These are phyloP conservation scores for Ethmia dodecea DNA, from an alignment of 2,888 invertebrate genomes.

Conservation along the genomic window DNA sequence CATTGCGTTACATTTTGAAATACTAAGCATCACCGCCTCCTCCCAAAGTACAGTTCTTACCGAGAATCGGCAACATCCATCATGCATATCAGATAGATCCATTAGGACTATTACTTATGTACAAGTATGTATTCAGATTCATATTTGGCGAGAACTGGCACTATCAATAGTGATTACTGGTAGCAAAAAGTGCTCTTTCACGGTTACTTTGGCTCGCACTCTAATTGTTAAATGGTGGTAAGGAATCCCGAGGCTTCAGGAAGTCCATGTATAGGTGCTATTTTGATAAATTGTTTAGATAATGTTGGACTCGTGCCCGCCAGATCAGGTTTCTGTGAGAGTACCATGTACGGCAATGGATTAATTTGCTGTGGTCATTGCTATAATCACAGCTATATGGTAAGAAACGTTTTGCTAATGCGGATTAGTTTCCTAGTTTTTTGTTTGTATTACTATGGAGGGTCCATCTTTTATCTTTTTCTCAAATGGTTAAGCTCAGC, in stretches of 20 bases:
- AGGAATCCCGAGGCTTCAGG: slow-evolving; percentile 52
- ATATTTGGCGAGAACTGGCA: slow-evolving; percentile 15
- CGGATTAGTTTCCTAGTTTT: slow-evolving; percentile 26
- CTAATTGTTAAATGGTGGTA: slow-evolving; percentile 25
- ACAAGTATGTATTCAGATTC: slow-evolving; percentile 2
- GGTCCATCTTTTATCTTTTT: slow-evolving; percentile 18
- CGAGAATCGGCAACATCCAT: slow-evolving; percentile 21
- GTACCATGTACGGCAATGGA: slow-evolving; percentile 62
- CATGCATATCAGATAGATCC: background rate
- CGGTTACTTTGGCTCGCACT: slow-evolving; percentile 14
- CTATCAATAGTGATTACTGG: slow-evolving; percentile 8
- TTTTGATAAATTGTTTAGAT: slow-evolving; percentile 70
- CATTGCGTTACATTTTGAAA: slow-evolving; percentile 65
- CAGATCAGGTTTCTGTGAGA: slow-evolving; percentile 64
- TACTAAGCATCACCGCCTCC: slow-evolving; percentile 32
- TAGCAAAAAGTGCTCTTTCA: slow-evolving; percentile 19
- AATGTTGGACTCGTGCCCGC: slow-evolving; percentile 51
- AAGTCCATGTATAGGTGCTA: slow-evolving; percentile 66
- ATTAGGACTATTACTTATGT: too few relatives aligned
- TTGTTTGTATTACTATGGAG: slow-evolving; percentile 17
- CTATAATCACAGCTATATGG: slow-evolving; percentile 30
- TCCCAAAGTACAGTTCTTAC: slow-evolving; percentile 41
- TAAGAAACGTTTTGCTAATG: slow-evolving; percentile 27
- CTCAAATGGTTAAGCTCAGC: slow-evolving; percentile 20
- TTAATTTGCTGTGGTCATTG: slow-evolving; percentile 60